phyloP scores from a whole-genome alignment of 2,113 vertebrate genomes.

The Martes martes region DNA sequence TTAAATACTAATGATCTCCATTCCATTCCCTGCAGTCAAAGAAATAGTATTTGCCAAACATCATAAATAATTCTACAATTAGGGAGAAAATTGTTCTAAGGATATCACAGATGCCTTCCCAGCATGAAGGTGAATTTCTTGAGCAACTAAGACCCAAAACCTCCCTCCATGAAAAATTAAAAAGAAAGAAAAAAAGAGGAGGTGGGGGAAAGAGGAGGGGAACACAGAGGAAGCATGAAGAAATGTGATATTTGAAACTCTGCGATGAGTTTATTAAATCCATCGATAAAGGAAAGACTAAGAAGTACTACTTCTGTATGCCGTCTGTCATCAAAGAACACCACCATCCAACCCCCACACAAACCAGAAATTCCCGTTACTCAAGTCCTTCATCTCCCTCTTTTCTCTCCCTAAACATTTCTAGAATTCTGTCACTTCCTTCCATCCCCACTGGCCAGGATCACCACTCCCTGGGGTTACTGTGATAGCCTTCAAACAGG shows the following conservation, averaged over 20 bases:
- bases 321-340: not conserved
- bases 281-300: not conserved
- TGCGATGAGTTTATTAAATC: not conserved
- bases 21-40: not conserved
- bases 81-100: constrained; percentile 24
- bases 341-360: not conserved
- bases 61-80: not conserved
- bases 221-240: not conserved
- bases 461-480: not conserved
- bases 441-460: not conserved
- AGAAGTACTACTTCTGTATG: not conserved
- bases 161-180: not conserved
- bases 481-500: not conserved
- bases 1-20: not conserved
- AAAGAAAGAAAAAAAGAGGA: not conserved
- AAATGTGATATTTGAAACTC: not conserved
- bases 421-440: not conserved
- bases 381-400: not conserved
- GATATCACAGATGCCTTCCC: not conserved
- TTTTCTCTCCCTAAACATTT: not conserved
- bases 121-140: not conserved
- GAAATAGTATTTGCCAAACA: not conserved
- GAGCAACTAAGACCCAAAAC: not conserved
- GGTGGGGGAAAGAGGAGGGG: not conserved
- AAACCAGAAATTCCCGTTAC: not conserved